Evolutionary conservation across 1,140 invertebrate genomes (phyloP), one percentile per base, ranked within the genome.

Genomic region (Metopolophium dirhodum): DNA sequence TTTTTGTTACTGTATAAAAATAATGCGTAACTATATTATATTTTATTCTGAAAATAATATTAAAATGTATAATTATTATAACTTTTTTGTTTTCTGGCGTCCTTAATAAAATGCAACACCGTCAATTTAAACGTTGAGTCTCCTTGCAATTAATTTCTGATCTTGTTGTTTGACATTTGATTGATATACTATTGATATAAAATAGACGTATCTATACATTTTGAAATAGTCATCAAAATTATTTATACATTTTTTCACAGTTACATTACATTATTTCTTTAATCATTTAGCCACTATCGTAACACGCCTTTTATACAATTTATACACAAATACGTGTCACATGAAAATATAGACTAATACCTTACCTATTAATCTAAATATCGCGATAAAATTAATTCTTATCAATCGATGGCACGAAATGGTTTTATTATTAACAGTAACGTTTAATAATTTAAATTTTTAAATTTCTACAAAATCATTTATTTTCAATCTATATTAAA

Each of bases 401-500:
- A 68, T n/a, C 11, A 68, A 68, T n/a, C 14, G 30, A n/a, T 77
- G 30, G 61, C 18, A 77, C n/a, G 30, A n/a, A n/a, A 77, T 20
- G 61, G 18, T 77, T 77, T 35, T 77, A 77, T 77, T n/a, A 87
- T 85, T 47, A 86, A 47, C 30, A 18, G 0, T 88, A 47, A 49
- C 18, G 11, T 88, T 9, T 37, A 61, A 57, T 26, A 20, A 90
- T 90, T 90, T 30, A 37, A 1, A 90, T 90, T 61, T 90, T 90
- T 30, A 14, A 90, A 57, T 57, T 61, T 30, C 35, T 90, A 90
- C 45, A 41, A 90, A 41, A 61, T 41, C 6, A 61, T 90, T 41
- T 90, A 90, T 90, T 90, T 90, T 90, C 22, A 61, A 90, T 45
- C 35, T 61, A 26, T 90, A 41, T 30, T 41, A 54, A 61, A 37